A percentile compares a stretch with the other conserved stretches of the same genome.
These are phyloP conservation scores for Brachyistius frenatus DNA, from an alignment of 2,113 vertebrate genomes.

Conservation along the genomic window DNA sequence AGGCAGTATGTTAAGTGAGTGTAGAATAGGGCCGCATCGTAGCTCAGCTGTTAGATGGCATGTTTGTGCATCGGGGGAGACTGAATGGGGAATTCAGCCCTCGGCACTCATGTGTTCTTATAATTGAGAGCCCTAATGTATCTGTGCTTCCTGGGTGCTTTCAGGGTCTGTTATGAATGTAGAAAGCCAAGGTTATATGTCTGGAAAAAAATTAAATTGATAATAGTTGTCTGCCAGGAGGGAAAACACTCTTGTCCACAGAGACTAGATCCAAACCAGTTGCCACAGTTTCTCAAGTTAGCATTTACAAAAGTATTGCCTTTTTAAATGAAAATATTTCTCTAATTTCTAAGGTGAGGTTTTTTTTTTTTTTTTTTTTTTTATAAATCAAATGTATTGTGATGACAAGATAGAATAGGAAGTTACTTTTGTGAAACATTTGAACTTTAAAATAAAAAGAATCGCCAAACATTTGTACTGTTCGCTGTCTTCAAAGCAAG, in stretches of 20 bases:
- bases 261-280: conserved; percentile 51
- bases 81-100: conserved; percentile 69
- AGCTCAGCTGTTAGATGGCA: conserved; percentile 68
- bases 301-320: not conserved
- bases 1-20: conserved; percentile 79
- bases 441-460: not conserved
- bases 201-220: conserved; percentile 68
- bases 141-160: conserved; percentile 76
- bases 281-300: conserved; percentile 38
- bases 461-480: not conserved
- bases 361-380: not conserved
- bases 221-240: conserved; percentile 64
- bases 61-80: conserved; percentile 66
- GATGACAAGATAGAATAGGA: not conserved
- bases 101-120: conserved; percentile 71
- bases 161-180: conserved; percentile 71
- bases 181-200: conserved; percentile 74
- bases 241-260: conserved; percentile 49
- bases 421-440: not conserved
- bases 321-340: conserved; percentile 11
- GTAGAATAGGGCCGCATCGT: conserved; percentile 64
- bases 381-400: not conserved
- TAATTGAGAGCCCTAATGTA: conserved; percentile 81
- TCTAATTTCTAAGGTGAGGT: not conserved
- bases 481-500: conserved; percentile 3